phyloP scores from a whole-genome alignment of 2,113 vertebrate genomes.

The Hypomesus transpacificus region DNA sequence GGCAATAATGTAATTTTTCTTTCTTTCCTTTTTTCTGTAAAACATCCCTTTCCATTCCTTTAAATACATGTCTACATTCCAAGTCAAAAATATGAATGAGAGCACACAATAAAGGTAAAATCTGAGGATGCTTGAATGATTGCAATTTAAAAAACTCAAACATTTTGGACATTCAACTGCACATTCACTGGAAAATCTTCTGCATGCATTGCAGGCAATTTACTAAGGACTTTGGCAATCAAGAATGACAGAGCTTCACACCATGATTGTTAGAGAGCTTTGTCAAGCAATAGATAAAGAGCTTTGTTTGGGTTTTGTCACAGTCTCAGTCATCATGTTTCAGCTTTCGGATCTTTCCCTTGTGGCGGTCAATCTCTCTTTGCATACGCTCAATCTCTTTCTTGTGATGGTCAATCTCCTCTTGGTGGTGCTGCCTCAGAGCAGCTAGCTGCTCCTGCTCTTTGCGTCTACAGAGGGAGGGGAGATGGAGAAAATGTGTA shows the following conservation, averaged over 20 bases:
- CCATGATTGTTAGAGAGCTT: background rate
- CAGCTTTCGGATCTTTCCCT: conserved; percentile 81
- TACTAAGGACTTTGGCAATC: conserved; percentile 2
- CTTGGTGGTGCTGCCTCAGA: conserved; percentile 81
- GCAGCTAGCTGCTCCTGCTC: conserved; percentile 77
- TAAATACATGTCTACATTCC: background rate
- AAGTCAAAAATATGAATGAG: background rate
- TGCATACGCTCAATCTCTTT: conserved; percentile 86
- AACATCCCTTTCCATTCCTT: no score
- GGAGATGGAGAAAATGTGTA: background rate
- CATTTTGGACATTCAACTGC: conserved; percentile 37
- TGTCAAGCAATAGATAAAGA: background rate
- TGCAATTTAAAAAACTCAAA: conserved; percentile 50
- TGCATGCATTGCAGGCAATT: conserved; percentile 26
- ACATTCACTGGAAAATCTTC: background rate
- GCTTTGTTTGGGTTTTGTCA: conserved; percentile 11
- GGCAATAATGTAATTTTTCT: no score
- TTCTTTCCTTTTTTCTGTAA: no score
- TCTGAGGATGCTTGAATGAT: conserved; percentile 20
- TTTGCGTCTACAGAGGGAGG: conserved; percentile 67
- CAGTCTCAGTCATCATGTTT: conserved; percentile 70
- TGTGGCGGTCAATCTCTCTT: conserved; percentile 86
- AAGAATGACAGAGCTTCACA: background rate
- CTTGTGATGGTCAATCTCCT: conserved; percentile 83
- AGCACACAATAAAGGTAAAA: no score